A percentile compares a stretch with the other conserved stretches of the same genome.
phyloP scores from a whole-genome alignment of 1,140 invertebrate genomes.

The Zaprionus kolodkinae region DNA sequence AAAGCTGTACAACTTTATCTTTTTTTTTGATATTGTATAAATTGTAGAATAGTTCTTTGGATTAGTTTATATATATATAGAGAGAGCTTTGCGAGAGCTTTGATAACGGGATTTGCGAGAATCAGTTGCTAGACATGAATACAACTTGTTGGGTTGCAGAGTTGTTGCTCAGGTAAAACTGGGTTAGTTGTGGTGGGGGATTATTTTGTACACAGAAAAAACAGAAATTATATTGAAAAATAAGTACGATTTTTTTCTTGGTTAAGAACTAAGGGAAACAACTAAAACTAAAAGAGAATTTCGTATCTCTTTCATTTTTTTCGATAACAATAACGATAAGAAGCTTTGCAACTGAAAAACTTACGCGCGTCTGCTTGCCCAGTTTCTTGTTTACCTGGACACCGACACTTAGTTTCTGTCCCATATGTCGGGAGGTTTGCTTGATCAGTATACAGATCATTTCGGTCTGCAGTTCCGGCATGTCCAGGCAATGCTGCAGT shows the following conservation, averaged over 20 bases:
- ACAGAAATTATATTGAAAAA: constrained; percentile 30
- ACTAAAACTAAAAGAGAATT: constrained; percentile 37
- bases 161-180: constrained; percentile 5
- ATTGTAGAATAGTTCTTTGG: not conserved
- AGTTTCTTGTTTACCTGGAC: constrained; percentile 92
- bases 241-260: constrained; percentile 5
- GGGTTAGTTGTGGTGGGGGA: constrained; percentile 24
- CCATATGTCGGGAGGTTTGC: constrained; percentile 95
- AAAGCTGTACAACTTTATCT: constrained; percentile 31
- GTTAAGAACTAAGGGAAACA: not conserved
- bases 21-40: constrained; percentile 2
- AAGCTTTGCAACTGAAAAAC: constrained; percentile 88
- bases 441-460: constrained; percentile 95
- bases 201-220: constrained; percentile 1
- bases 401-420: constrained; percentile 90
- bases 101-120: not conserved
- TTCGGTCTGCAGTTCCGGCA: constrained; percentile 95
- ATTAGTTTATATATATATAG: not conserved
- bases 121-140: constrained; percentile 17
- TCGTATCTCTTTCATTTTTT: constrained; percentile 1
- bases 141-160: not conserved
- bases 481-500: constrained; percentile 94
- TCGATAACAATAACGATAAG: constrained; percentile 58
- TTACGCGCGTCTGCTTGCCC: constrained; percentile 85
- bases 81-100: not conserved